A percentile compares a stretch with the other conserved stretches of the same genome.
Evolutionary conservation across 2,888 invertebrate genomes (phyloP).

Genomic region (Torymus texanus): DNA sequence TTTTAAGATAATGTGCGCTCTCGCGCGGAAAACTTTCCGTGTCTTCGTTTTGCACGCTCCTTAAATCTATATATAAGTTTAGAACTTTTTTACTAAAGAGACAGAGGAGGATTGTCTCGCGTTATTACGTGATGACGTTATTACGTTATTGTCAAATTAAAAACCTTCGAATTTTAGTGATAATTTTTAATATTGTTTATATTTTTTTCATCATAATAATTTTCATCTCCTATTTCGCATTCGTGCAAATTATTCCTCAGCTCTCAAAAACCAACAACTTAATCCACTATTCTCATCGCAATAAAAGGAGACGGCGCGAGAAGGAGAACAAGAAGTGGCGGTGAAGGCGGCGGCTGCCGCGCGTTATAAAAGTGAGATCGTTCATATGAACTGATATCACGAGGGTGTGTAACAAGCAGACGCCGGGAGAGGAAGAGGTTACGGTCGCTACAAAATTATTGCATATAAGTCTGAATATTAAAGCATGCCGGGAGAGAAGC

Average conservation of each 20-base stretch:
- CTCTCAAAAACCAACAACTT: not conserved
- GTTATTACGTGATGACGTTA: too few relatives aligned
- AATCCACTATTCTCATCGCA: slow-evolving; percentile 8
- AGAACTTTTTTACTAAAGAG: too few relatives aligned
- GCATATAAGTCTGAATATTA: slow-evolving; percentile 75
- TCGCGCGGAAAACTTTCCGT: slow-evolving; percentile 60
- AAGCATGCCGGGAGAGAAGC: slow-evolving; percentile 65
- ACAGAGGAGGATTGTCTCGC: too few relatives aligned
- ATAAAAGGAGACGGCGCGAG: slow-evolving; percentile 17
- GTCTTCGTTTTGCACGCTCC: slow-evolving; percentile 16
- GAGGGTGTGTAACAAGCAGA: slow-evolving; percentile 6
- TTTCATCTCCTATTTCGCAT: too few relatives aligned
- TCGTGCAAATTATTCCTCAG: not conserved
- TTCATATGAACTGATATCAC: slow-evolving; percentile 14
- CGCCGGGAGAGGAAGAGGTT: slow-evolving; percentile 61
- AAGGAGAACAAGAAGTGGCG: too few relatives aligned
- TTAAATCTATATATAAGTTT: not conserved
- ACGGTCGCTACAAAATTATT: slow-evolving; percentile 73
- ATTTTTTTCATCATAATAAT: too few relatives aligned
- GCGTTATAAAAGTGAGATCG: slow-evolving; percentile 45
- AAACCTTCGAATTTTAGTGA: too few relatives aligned
- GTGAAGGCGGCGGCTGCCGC: not conserved
- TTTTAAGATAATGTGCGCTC: slow-evolving; percentile 55
- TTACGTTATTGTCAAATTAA: too few relatives aligned
- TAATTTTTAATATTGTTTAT: too few relatives aligned